A percentile compares a stretch with the other conserved stretches of the same genome.
Evolutionary conservation across 2,888 invertebrate species (phyloP).

Genomic region (Malacosoma neustria): DNA sequence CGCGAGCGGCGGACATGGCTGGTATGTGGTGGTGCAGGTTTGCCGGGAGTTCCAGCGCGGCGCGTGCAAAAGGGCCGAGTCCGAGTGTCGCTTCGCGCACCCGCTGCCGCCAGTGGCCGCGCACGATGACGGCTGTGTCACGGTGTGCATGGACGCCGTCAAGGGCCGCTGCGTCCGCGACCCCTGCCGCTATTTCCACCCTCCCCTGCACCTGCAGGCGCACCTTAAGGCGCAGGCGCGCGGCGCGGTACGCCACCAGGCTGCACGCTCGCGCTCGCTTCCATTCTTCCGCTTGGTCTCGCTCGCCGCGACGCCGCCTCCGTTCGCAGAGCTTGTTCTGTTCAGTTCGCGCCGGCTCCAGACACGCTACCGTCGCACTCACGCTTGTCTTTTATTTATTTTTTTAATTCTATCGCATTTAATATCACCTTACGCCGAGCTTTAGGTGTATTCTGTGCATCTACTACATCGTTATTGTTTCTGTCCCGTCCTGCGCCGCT

Average conservation of each 20-base stretch:
- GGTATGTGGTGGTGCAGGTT: conserved; percentile 82
- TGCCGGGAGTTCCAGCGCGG: conserved; percentile 99
- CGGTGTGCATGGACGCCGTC: conserved; percentile 99
- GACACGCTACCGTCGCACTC: conserved; percentile 75
- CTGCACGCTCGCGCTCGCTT: conserved; percentile 74
- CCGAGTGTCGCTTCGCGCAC: conserved; percentile 99
- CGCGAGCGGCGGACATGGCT: conserved; percentile 51
- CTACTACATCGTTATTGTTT: conserved; percentile 75
- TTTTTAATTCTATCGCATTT: conserved; percentile 63
- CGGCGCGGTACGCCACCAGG: conserved; percentile 89
- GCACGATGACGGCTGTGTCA: conserved; percentile 98
- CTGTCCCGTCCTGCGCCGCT: conserved; percentile 75
- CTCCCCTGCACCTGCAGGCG: conserved; percentile 99
- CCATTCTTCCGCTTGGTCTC: conserved; percentile 67
- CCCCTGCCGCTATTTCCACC: conserved; percentile 99
- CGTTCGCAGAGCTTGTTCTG: conserved; percentile 67
- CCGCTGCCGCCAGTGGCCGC: conserved; percentile 97
- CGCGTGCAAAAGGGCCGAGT: conserved; percentile 97
- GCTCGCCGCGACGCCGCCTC: conserved; percentile 70
- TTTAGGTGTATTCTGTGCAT: conserved; percentile 75
- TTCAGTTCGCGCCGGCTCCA: conserved; percentile 64
- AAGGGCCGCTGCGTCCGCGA: conserved; percentile 99
- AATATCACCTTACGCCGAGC: conserved; percentile 71
- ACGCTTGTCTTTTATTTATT: conserved; percentile 70
- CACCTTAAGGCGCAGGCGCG: conserved; percentile 99